phyloP scores from a whole-genome alignment of 2,113 vertebrate genomes.

The Myxocyprinus asiaticus region DNA sequence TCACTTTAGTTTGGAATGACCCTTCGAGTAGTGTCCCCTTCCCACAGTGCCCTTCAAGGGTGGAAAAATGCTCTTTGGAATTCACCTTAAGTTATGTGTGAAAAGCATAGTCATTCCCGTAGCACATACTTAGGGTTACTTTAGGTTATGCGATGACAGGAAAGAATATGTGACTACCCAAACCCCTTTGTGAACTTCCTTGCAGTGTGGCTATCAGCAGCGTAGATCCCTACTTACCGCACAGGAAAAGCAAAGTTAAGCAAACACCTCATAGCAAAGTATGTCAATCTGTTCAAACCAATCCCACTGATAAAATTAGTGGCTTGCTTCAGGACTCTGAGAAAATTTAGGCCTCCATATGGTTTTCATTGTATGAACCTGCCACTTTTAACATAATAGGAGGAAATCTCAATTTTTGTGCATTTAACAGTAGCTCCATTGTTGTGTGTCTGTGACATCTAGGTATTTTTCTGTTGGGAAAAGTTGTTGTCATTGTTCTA shows the following conservation, averaged over 20 bases:
- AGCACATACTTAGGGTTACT: too few relatives aligned
- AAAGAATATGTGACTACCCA: too few relatives aligned
- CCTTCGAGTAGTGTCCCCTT: too few relatives aligned
- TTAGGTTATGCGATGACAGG: too few relatives aligned
- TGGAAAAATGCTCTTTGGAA: too few relatives aligned
- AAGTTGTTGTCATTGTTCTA: slow-evolving; percentile 38
- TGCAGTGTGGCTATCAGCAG: slow-evolving; percentile 66
- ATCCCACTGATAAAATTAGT: slow-evolving; percentile 55
- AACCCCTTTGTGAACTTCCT: slow-evolving; percentile 71
- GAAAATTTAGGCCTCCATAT: slow-evolving; percentile 50
- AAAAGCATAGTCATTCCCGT: too few relatives aligned
- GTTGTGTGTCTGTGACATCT: slow-evolving; percentile 57
- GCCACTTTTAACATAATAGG: slow-evolving; percentile 60
- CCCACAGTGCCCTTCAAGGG: too few relatives aligned
- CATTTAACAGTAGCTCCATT: slow-evolving; percentile 61
- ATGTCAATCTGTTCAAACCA: slow-evolving; percentile 47
- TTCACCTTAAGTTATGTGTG: too few relatives aligned
- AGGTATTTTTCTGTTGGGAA: slow-evolving; percentile 42
- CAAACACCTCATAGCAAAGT: slow-evolving; percentile 63
- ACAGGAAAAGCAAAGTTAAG: slow-evolving; percentile 70
- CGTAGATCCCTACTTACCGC: slow-evolving; percentile 60
- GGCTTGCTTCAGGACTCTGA: slow-evolving; percentile 13
- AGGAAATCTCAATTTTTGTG: slow-evolving; percentile 57
- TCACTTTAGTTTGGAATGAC: too few relatives aligned
- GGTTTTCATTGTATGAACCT: slow-evolving; percentile 61